Evolutionary conservation across 2,797 vertebrate genomes (phyloP).

Genomic region (Bradypodion pumilum): DNA sequence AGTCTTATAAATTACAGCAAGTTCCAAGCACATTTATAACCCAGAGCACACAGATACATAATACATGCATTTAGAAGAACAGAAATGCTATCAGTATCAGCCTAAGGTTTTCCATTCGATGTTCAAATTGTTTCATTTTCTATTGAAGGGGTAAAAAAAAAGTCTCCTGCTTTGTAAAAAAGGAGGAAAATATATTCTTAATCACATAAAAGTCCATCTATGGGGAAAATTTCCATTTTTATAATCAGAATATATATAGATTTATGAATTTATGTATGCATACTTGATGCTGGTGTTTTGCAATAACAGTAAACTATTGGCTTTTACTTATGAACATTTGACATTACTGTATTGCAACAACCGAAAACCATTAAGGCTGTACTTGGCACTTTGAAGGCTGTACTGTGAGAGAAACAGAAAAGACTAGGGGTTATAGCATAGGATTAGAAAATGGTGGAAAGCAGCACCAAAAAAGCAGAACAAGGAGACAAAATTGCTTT

Average conservation of each 20-base stretch:
- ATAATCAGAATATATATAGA: constrained; percentile 52
- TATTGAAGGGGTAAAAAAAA: constrained; percentile 1
- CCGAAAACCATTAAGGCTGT: constrained; percentile 36
- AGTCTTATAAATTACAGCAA: constrained; percentile 66
- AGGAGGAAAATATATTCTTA: constrained; percentile 46
- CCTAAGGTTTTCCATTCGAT: constrained; percentile 58
- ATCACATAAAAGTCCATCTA: constrained; percentile 60
- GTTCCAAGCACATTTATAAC: constrained; percentile 71
- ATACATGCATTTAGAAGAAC: constrained; percentile 58
- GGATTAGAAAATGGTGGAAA: neutral
- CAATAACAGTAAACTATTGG: constrained; percentile 21
- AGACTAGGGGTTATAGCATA: constrained; percentile 16
- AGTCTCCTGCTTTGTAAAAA: constrained; percentile 45
- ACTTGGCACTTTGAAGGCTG: constrained; percentile 40
- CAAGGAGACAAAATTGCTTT: neutral
- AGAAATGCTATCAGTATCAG: constrained; percentile 51
- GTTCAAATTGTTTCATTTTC: constrained; percentile 58
- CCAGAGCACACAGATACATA: constrained; percentile 55
- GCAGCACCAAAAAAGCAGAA: neutral
- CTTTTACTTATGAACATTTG: no score
- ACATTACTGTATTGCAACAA: constrained; percentile 28
- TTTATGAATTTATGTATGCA: constrained; percentile 59
- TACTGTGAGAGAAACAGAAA: constrained; percentile 18
- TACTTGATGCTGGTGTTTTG: constrained; percentile 38
- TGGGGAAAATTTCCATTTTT: constrained; percentile 22